A percentile compares a stretch with the other conserved stretches of the same genome.
Conservation (phyloP, 2,797 vertebrate species). For the Otolemur crassicaudatus region DNA sequence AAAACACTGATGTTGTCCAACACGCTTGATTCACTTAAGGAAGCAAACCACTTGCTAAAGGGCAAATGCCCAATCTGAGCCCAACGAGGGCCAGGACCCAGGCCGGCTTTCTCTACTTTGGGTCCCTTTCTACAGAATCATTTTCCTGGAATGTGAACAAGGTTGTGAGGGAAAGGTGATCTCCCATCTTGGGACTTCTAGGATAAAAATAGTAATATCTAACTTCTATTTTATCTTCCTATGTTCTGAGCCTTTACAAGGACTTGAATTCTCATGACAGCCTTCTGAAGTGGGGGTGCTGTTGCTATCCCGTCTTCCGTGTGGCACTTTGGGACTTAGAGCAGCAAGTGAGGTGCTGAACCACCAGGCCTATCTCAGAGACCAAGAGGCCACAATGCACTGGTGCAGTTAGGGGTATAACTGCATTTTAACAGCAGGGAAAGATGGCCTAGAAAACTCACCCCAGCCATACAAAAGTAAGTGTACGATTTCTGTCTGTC, state of each 20-base stretch:
- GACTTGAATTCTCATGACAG: neutral
- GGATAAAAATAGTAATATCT: neutral
- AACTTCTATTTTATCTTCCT: neutral
- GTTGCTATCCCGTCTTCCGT: neutral
- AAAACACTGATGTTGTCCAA: neutral
- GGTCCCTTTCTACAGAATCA: neutral
- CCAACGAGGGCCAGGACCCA: neutral
- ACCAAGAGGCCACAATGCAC: neutral
- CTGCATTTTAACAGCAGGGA: neutral
- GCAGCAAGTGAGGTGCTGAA: neutral
- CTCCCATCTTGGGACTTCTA: neutral
- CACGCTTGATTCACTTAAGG: neutral
- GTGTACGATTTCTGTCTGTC: neutral
- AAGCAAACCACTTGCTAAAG: neutral
- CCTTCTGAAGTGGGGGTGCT: neutral
- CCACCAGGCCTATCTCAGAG: neutral
- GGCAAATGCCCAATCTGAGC: neutral
- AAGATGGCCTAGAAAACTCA: neutral
- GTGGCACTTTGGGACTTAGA: neutral
- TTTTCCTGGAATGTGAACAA: neutral
- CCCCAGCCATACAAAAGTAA: neutral
- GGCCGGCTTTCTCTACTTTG: neutral
- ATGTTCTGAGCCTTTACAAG: neutral
- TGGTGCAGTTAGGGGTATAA: neutral
- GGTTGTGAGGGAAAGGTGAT: neutral